Evolutionary conservation across 2,888 invertebrate species (phyloP).

Genomic region (Psylliodes chrysocephalus): DNA sequence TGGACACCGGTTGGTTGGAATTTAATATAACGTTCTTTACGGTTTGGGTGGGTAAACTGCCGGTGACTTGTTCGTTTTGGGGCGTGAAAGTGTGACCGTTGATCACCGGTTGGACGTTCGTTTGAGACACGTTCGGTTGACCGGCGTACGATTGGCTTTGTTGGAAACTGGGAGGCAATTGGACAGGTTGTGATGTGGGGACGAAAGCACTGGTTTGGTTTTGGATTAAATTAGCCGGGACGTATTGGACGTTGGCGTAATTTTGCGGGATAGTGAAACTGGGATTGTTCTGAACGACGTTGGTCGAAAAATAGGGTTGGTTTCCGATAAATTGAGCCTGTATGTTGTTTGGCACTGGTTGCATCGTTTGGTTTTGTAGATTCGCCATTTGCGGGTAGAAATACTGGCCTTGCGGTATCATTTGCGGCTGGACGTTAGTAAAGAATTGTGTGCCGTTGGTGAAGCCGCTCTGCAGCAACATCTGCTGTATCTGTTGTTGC

Average conservation of each 20-base stretch:
- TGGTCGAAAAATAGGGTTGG: constrained; percentile 57
- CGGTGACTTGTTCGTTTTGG: constrained; percentile 48
- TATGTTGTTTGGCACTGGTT: constrained; percentile 56
- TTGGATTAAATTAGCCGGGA: constrained; percentile 60
- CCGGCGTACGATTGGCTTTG: constrained; percentile 62
- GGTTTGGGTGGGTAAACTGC: constrained; percentile 58
- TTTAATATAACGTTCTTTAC: constrained; percentile 58
- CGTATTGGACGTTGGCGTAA: constrained; percentile 60
- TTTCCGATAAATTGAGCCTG: constrained; percentile 59
- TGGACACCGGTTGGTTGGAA: constrained; percentile 42
- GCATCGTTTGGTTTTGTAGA: constrained; percentile 58
- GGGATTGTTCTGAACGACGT: constrained; percentile 53
- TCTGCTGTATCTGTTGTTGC: constrained; percentile 64
- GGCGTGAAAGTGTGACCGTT: constrained; percentile 60
- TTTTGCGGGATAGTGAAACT: constrained; percentile 54
- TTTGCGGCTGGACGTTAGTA: constrained; percentile 59
- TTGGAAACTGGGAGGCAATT: constrained; percentile 57
- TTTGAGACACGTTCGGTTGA: constrained; percentile 55
- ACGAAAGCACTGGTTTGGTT: constrained; percentile 62
- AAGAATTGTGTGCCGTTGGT: constrained; percentile 56
- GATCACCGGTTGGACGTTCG: constrained; percentile 53
- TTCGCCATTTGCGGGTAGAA: constrained; percentile 50
- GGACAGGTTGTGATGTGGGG: constrained; percentile 60
- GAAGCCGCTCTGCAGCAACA: constrained; percentile 61
- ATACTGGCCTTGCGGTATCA: constrained; percentile 36